Evolutionary conservation across 1,140 invertebrate genomes (phyloP).

Genomic region (Lasioglossum albipes): DNA sequence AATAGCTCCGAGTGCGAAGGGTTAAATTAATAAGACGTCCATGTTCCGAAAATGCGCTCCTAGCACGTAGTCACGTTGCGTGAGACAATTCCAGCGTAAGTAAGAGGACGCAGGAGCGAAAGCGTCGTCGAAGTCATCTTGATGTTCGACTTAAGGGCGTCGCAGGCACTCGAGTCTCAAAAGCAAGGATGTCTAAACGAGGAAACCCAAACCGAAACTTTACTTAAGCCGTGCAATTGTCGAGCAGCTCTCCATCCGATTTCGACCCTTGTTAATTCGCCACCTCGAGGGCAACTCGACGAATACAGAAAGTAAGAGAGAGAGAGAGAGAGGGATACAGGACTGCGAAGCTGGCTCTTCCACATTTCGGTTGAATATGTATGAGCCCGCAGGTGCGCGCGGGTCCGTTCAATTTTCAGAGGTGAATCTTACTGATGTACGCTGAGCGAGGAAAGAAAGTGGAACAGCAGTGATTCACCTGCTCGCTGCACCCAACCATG

Average conservation of each 20-base stretch:
- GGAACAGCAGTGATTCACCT: neutral
- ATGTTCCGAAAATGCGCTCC: too few relatives aligned
- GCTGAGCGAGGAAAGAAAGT: neutral
- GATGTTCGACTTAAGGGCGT: neutral
- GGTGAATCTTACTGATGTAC: neutral
- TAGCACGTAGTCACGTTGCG: too few relatives aligned
- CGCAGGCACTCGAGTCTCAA: neutral
- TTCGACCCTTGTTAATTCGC: constrained; percentile 23
- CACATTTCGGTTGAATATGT: constrained; percentile 5
- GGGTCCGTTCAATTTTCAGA: neutral
- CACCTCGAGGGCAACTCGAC: neutral
- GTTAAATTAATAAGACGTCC: too few relatives aligned
- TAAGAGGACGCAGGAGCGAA: too few relatives aligned
- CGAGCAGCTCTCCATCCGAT: neutral
- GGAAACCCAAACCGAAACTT: constrained; percentile 8
- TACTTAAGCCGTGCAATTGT: constrained; percentile 15
- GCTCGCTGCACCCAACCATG: neutral
- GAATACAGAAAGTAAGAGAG: too few relatives aligned
- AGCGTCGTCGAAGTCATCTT: too few relatives aligned
- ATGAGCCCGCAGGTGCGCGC: constrained; percentile 2
- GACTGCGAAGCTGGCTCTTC: neutral
- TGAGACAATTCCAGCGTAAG: too few relatives aligned
- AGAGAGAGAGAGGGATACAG: neutral
- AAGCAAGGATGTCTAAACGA: neutral
- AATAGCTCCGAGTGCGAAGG: too few relatives aligned